Evolutionary conservation across 2,113 vertebrate species (phyloP).

Genomic region (Pachyramphus minor): DNA sequence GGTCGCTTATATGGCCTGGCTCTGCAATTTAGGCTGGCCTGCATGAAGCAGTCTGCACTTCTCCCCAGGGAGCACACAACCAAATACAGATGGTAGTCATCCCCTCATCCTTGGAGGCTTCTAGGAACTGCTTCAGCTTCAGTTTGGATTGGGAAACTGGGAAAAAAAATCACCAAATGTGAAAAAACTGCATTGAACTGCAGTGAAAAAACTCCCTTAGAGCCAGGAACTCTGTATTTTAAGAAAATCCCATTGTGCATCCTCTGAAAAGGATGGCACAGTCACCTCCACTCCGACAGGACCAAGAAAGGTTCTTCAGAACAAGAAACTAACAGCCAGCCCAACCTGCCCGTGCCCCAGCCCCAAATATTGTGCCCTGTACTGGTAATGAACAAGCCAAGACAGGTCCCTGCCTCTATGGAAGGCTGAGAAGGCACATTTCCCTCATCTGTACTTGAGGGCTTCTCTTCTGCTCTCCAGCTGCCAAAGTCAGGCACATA

Average conservation of each 20-base stretch:
- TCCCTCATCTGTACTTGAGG: not conserved
- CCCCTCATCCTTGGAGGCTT: not conserved
- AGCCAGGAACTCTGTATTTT: not conserved
- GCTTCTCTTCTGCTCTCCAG: not conserved
- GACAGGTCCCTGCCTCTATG: not conserved
- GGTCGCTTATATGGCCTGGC: not conserved
- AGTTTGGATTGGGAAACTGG: not conserved
- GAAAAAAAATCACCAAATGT: not conserved
- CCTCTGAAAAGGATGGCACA: not conserved
- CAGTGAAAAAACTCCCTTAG: not conserved
- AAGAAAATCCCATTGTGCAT: not conserved
- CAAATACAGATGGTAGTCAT: not conserved
- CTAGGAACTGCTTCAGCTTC: not conserved
- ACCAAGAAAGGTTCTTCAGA: not conserved
- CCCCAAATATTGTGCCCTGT: not conserved
- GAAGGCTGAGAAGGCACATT: not conserved
- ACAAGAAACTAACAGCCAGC: not conserved
- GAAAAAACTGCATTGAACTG: not conserved
- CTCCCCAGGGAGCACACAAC: not conserved
- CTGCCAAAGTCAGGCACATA: not conserved
- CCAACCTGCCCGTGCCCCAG: accelerated
- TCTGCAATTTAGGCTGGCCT: not conserved
- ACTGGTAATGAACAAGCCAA: not conserved
- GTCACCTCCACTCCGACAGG: not conserved
- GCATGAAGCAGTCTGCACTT: not conserved